phyloP scores from a whole-genome alignment of 2,113 vertebrate species.

The Ictidomys tridecemlineatus region DNA sequence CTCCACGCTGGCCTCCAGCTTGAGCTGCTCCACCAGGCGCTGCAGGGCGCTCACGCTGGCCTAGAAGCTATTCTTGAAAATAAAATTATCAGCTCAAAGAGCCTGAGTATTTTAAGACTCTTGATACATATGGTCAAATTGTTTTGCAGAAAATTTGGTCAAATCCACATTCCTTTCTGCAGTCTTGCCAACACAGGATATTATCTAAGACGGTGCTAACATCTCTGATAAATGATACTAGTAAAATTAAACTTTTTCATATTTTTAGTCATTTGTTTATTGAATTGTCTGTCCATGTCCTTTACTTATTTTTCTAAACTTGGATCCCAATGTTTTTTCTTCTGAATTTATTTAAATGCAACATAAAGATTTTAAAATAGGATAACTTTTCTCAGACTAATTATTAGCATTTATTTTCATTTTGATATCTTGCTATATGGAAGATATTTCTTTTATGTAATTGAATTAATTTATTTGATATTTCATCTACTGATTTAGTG shows the following conservation, averaged over 20 bases:
- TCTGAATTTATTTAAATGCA: constrained; percentile 36
- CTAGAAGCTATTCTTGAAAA: constrained; percentile 44
- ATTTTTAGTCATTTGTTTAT: not conserved
- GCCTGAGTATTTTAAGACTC: constrained; percentile 25
- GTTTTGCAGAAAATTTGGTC: constrained; percentile 10
- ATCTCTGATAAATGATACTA: constrained; percentile 18
- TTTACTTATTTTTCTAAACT: constrained; percentile 45
- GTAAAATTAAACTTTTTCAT: constrained; percentile 26
- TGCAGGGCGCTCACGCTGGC: no score
- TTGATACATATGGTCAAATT: constrained; percentile 20
- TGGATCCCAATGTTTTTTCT: constrained; percentile 23
- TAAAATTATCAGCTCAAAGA: constrained; percentile 26
- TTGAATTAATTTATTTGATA: constrained; percentile 36
- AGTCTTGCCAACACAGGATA: not conserved
- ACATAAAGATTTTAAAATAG: not conserved
- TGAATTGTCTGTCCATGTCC: constrained; percentile 41
- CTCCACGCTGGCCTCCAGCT: no score
- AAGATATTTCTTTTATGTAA: not conserved
- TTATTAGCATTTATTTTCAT: constrained; percentile 51
- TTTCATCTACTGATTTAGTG: constrained; percentile 31
- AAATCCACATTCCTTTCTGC: not conserved
- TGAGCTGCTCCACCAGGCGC: no score
- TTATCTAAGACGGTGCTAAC: not conserved
- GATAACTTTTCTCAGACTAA: not conserved
- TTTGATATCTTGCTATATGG: not conserved